phyloP scores from a whole-genome alignment of 2,888 invertebrate genomes.

The Serrognathus titanus region DNA sequence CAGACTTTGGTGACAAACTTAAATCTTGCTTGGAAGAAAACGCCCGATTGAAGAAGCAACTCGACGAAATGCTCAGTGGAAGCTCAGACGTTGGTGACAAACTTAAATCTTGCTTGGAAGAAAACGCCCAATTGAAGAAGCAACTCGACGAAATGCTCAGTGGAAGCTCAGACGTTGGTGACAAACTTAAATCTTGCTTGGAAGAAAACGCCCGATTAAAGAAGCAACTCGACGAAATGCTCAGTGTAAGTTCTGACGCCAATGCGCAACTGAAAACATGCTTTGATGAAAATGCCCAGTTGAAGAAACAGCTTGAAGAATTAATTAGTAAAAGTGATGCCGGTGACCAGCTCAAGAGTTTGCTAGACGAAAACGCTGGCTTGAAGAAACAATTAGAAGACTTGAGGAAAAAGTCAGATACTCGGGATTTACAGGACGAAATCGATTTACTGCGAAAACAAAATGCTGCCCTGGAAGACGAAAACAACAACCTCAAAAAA shows the following conservation, averaged over 20 bases:
- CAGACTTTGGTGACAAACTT: no score
- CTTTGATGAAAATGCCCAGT: conserved; percentile 5
- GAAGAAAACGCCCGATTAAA: conserved; percentile 6
- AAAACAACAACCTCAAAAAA: background rate
- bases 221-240: conserved; percentile 1
- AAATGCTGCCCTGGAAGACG: background rate
- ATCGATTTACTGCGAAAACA: conserved; percentile 18
- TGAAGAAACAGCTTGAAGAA: conserved; percentile 4
- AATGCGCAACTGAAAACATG: no score
- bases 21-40: no score
- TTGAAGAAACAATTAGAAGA: conserved; percentile 13
- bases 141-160: background rate
- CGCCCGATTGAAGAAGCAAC: background rate
- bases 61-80: background rate
- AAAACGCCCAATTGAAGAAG: conserved; percentile 4
- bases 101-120: background rate
- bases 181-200: background rate
- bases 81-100: background rate
- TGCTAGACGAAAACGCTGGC: conserved; percentile 17
- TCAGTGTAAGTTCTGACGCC: no score
- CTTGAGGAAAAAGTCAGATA: background rate
- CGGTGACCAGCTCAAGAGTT: no score
- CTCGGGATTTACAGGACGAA: conserved; percentile 5
- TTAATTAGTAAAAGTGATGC: background rate
- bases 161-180: background rate